phyloP scores from a whole-genome alignment of 2,797 vertebrate genomes.

The Chiloscyllium punctatum region DNA sequence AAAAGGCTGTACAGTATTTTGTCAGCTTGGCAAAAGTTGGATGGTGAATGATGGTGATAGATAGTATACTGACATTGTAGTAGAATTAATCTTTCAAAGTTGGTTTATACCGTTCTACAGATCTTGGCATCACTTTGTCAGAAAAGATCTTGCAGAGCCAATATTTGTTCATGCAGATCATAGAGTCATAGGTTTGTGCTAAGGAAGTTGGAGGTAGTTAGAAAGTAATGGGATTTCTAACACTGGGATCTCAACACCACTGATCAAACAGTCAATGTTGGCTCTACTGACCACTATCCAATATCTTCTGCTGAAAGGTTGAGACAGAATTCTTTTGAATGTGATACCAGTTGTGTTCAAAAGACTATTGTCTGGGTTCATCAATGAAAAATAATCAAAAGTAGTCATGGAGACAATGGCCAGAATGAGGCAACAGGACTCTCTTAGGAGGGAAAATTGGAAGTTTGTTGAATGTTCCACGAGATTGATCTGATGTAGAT shows the following conservation, averaged over 20 bases:
- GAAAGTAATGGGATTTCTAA: not conserved
- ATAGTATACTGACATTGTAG: not conserved
- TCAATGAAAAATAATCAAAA: not conserved
- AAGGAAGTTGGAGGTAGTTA: not conserved
- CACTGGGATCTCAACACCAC: not conserved
- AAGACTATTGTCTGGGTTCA: not conserved
- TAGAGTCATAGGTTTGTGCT: not conserved
- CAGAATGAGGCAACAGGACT: not conserved
- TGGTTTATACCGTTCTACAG: not conserved
- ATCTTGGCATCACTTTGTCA: not conserved
- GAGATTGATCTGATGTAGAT: not conserved
- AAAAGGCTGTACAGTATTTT: not conserved
- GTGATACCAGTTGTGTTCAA: not conserved
- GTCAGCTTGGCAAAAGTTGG: not conserved
- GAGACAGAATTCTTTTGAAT: not conserved
- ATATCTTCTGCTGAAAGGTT: not conserved
- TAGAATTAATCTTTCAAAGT: not conserved
- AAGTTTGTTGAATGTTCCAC: not conserved
- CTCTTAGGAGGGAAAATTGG: not conserved
- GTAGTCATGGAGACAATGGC: not conserved
- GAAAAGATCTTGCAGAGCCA: not conserved
- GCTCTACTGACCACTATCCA: not conserved
- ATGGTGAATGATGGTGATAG: too few species aligned
- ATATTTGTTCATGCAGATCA: not conserved
- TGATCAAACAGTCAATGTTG: not conserved